Evolutionary conservation across 37 sponge, comb jelly and placozoan species (phyloP).

Genomic region (Cladorhizidae sp.): DNA sequence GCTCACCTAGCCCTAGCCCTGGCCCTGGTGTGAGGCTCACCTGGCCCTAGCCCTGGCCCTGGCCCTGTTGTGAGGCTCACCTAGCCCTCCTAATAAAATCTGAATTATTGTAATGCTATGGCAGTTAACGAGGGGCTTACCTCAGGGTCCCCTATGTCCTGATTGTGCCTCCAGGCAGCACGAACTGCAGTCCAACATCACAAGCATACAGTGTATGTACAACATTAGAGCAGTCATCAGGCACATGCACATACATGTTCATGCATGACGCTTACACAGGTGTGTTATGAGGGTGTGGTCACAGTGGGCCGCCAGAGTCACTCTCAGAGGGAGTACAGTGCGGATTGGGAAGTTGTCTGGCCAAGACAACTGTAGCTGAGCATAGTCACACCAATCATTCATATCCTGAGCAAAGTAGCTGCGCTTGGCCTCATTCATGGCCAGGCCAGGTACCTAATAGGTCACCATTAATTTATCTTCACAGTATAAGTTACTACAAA

Average conservation of each 20-base stretch:
- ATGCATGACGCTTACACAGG: slow-evolving; percentile 54
- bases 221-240: too few relatives aligned
- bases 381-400: slow-evolving; percentile 64
- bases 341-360: slow-evolving; percentile 79
- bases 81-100: too few relatives aligned
- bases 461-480: too few relatives aligned
- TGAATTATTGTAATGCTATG: too few relatives aligned
- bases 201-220: not conserved
- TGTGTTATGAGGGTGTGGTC: slow-evolving; percentile 41
- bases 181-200: slow-evolving; percentile 36
- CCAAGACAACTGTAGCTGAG: slow-evolving; percentile 36
- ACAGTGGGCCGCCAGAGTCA: slow-evolving; percentile 66
- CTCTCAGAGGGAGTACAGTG: slow-evolving; percentile 79
- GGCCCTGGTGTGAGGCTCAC: too few relatives aligned
- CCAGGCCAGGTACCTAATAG: slow-evolving; percentile 56
- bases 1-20: too few relatives aligned
- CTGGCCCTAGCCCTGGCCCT: too few relatives aligned
- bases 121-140: slow-evolving; percentile 2
- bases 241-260: too few relatives aligned
- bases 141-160: slow-evolving; percentile 62
- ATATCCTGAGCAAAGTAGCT: slow-evolving; percentile 58
- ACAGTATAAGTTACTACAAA: too few relatives aligned
- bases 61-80: too few relatives aligned
- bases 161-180: slow-evolving; percentile 81
- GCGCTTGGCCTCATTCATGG: slow-evolving; percentile 65